phyloP scores from a whole-genome alignment of 1,140 invertebrate species.

The Macrosteles quadrilineatus region DNA sequence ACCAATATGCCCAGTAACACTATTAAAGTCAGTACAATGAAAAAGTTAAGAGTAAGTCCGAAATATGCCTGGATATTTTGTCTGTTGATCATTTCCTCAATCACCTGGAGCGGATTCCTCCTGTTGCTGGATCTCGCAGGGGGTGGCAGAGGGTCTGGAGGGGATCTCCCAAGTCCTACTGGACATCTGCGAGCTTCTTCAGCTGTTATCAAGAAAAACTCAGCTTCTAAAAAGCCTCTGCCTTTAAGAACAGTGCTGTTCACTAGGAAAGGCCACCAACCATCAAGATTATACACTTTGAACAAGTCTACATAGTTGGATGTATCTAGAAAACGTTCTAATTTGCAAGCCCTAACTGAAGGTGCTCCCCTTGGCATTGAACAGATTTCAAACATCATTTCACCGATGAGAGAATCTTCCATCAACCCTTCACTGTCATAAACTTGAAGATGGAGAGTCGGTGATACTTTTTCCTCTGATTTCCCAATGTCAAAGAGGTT shows the following conservation, averaged over 20 bases:
- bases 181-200: constrained; percentile 60
- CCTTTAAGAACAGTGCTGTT: constrained; percentile 35
- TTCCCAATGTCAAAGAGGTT: constrained; percentile 37
- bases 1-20: too few species aligned
- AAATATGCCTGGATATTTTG: too few species aligned
- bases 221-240: constrained; percentile 57
- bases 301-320: constrained; percentile 76
- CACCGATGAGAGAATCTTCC: constrained; percentile 78
- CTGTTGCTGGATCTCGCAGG: constrained; percentile 55
- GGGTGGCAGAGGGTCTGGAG: constrained; percentile 58
- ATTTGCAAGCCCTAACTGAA: constrained; percentile 58
- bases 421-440: constrained; percentile 78
- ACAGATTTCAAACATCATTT: constrained; percentile 5
- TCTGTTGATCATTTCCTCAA: too few species aligned
- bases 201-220: constrained; percentile 59
- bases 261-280: constrained; percentile 80
- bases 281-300: constrained; percentile 65
- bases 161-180: constrained; percentile 60
- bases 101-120: too few species aligned
- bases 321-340: constrained; percentile 57
- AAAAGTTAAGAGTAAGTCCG: too few species aligned
- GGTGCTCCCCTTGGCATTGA: constrained; percentile 51
- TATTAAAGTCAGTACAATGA: too few species aligned
- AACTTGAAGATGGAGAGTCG: constrained; percentile 53
- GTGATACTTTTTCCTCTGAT: constrained; percentile 51